Base-by-base conservation (phyloP, 2,888 invertebrate genomes). In the Periphyllus acericola region DNA sequence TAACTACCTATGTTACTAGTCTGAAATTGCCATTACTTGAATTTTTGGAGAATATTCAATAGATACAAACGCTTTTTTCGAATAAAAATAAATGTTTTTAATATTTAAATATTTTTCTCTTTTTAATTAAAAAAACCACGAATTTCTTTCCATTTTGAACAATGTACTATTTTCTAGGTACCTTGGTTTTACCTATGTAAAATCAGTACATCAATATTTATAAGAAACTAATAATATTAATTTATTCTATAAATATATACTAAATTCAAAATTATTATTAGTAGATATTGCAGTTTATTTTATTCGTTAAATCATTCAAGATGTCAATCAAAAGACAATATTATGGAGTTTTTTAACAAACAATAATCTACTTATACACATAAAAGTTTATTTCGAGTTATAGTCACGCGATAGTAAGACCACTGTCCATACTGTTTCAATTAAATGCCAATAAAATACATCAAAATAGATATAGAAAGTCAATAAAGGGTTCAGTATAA, bases 381-480 rank as follows among this genome's bases (percentile, higher is more conserved):
- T 52, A 78, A 78, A 78, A 52, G 32, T 78, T 78, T 21, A 32
- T 78, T 78, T 78, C 32, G 78, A 78, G 32, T 78, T 52, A 21
- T 19, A 29, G 78, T 78, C 78, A 78, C 78, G 78, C 78, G 52
- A 52, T 78, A 52, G 21, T 40, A 78, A 52, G 52, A 78, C 9
- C 52, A 78, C 32, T 9, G 11, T 78, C n/a, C 21, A 32, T 32
- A 78, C 52, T 17, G 46, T 32, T 32, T 52, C 5, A 46, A 32
- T 52, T 52, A 32, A 78, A 78, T 78, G 52, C 21, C 52, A 52
- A 1, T 76, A 52, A 4, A 78, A 52, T 32, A 78, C 52, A 32
- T 55, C 21, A 78, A 52, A 52, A 78, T 21, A 32, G 5, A 78
- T 52, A 9, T 9, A 46, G 19, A 29, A n/a, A 21, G 21, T 21